Base-by-base conservation (phyloP, 1,140 invertebrate species). In the Lepidostoma basale region DNA sequence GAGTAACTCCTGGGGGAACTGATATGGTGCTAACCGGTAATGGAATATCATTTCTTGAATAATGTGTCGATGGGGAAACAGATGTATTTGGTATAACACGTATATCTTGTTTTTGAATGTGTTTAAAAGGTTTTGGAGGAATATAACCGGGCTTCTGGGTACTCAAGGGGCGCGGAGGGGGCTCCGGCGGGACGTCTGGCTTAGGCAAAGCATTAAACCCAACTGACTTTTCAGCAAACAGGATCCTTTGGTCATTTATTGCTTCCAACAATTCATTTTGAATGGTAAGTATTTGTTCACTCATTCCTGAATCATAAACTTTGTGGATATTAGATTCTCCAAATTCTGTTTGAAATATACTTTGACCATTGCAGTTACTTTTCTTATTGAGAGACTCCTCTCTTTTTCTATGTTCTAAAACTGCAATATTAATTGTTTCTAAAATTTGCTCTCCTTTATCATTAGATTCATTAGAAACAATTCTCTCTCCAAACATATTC, bases 61-160 rank as follows among this genome's bases (percentile, higher is more conserved):
- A 40, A 25, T 59, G 56, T 22, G 33, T 36, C 6, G 71, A 42
- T 23, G 67, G 59, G 9, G 42, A 33, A 2, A 36, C 36, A 20
- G 68, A 47, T 20, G 76, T 75, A 52, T 59, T 74, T 6, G 76
- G 75, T 23, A 81, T 73, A 60, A 81, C 70, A 62, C 75, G 75
- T 26, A 82, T 82, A 72, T 82, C 81, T 69, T 79, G 77, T 59
- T 82, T 82, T 39, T 76, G 78, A 36, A 81, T 77, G 70, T 77
- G 76, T 5, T 77, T 77, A 0, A 76, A 63, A 9, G 76, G 77
- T 9, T 76, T 74, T 8, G 77, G 77, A 26, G 76, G 75, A 9
- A 73, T 58, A 54, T 73, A 68, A 20, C 66, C 62, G 45, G 72
- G 72, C 52, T 70, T 70, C 52, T 70, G 68, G 12, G 72, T 68